Evolutionary conservation across 2,888 invertebrate species (phyloP), one percentile per base, ranked within the genome.

Genomic region (Lasioglossum villosulum): DNA sequence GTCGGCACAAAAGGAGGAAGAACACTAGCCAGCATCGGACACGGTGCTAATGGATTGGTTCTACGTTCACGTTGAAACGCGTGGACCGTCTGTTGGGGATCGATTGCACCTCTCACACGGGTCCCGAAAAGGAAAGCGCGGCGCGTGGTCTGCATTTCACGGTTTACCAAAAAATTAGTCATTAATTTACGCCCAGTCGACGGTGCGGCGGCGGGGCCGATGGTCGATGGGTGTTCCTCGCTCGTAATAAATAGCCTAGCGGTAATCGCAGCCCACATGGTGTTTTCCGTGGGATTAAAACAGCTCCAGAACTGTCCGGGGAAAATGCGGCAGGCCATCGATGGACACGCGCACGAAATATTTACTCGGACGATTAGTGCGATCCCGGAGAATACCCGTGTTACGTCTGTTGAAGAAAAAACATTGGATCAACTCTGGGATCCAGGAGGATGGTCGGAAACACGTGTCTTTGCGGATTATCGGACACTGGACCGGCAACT

Each of bases 131-230:
- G 81, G 82, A 74, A 83, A 80, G 80, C 86, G 80, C 84, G 91
- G 90, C 92, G 91, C 93, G 92, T 92, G 93, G 91, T 91, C 90
- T 83, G 91, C 84, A 92, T 93, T 94, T 94, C 93, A 94, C 92
- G 93, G 92, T 92, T 92, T 92, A 92, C 92, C 93, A 87, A 93
- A 92, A 92, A 93, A 93, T 93, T 91, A 92, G 91, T 89, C 90
- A 93, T 93, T 92, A 93, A 93, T 93, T 93, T 92, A 93, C 93
- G 84, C 91, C 90, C 80, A 70, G 83, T 48, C 72, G 70, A 70
- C 63, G 80, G 78, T 37, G 48, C 66, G 70, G 63, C 63, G 80
- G 78, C 45, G 10, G 52, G 39, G 66, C 72, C 81, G 71, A 77
- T 78, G 77, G 74, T 66, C 74, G 68, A 75, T 77, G 87, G 89